Evolutionary conservation across 2,797 vertebrate species (phyloP).

Genomic region (Tenualosa thibaudeaui): DNA sequence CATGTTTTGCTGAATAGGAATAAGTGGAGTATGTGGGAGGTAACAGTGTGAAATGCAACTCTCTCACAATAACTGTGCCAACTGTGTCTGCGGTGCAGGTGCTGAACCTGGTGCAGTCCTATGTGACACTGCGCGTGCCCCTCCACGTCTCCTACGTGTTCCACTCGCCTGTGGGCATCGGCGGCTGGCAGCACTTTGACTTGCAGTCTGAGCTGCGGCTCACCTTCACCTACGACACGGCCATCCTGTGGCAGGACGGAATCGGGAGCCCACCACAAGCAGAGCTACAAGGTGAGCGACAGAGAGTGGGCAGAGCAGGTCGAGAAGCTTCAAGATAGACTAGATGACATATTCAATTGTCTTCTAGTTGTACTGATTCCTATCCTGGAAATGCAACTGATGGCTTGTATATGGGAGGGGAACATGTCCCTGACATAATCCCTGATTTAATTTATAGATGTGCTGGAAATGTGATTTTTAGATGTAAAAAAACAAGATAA

Average conservation of each 20-base stretch:
- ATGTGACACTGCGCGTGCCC: slow-evolving; percentile 90
- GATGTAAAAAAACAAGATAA: not conserved
- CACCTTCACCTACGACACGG: slow-evolving; percentile 97
- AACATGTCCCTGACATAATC: no score
- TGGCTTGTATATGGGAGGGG: no score
- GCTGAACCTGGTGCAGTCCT: slow-evolving; percentile 94
- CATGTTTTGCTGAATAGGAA: not conserved
- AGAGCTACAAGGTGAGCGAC: slow-evolving; percentile 82
- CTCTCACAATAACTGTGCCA: not conserved
- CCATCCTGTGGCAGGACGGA: slow-evolving; percentile 92
- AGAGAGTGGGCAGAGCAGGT: no score
- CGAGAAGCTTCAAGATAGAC: no score
- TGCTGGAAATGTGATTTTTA: not conserved
- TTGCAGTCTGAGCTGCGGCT: slow-evolving; percentile 90
- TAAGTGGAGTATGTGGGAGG: not conserved
- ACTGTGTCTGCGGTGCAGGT: slow-evolving; percentile 64
- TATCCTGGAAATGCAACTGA: no score
- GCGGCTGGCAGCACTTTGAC: slow-evolving; percentile 96
- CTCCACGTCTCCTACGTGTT: slow-evolving; percentile 93
- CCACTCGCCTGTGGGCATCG: slow-evolving; percentile 85
- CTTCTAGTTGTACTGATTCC: no score
- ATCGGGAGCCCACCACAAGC: slow-evolving; percentile 90
- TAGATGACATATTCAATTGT: no score
- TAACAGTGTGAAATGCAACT: not conserved
- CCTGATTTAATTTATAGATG: not conserved